A percentile compares a stretch with the other conserved stretches of the same genome.
Conservation (phyloP, 2,888 invertebrate species). For the Biston betularia region DNA sequence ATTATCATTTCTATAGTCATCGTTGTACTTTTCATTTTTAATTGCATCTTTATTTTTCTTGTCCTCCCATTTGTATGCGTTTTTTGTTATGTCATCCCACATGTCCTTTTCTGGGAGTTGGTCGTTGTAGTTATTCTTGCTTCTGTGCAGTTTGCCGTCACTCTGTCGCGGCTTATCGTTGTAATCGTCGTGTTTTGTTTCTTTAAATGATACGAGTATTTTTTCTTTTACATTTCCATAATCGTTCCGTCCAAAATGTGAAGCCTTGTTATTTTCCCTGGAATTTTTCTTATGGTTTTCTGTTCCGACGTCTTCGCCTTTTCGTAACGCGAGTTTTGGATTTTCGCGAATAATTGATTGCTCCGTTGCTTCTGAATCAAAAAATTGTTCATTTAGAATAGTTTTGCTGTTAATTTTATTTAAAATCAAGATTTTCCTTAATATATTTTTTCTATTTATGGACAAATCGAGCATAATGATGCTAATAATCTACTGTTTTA, state of each 20-base stretch:
- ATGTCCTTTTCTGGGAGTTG: conserved; percentile 21
- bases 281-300: conserved; percentile 2
- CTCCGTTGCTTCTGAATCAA: background rate
- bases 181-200: conserved; percentile 4
- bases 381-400: background rate
- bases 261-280: background rate
- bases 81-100: conserved; percentile 35
- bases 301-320: background rate
- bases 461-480: too few species aligned
- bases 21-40: conserved; percentile 1
- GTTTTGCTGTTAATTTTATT: too few species aligned
- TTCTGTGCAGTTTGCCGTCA: conserved; percentile 6
- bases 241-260: background rate
- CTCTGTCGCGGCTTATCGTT: conserved; percentile 1
- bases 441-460: too few species aligned
- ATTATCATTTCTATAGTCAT: conserved; percentile 8
- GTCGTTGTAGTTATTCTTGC: conserved; percentile 14
- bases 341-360: background rate
- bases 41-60: background rate
- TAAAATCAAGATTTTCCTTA: too few species aligned
- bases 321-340: conserved; percentile 1
- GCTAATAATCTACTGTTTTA: too few species aligned
- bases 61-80: conserved; percentile 1
- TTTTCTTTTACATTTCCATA: conserved; percentile 1
- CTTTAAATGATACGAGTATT: conserved; percentile 13